These are phyloP conservation scores for Brachyptera risi DNA, from an alignment of 2,888 invertebrate species.

Conservation along the genomic window DNA sequence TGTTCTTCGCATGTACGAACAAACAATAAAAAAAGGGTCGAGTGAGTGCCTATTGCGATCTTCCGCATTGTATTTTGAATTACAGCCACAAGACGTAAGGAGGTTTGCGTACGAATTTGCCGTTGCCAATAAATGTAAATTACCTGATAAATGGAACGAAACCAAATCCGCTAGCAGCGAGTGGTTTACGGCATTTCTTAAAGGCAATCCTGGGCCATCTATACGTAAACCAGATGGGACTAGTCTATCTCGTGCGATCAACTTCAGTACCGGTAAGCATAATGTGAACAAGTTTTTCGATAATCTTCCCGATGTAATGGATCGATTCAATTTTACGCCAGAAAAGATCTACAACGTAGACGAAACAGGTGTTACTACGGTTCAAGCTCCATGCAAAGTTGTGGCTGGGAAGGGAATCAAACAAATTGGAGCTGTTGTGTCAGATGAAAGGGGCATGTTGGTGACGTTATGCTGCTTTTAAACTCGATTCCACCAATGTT, in stretches of 20 bases:
- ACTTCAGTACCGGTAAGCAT: conserved; percentile 37
- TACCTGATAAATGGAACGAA: conserved; percentile 35
- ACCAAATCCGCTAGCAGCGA: conserved; percentile 38
- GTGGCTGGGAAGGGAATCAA: conserved; percentile 43
- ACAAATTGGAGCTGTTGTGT: conserved; percentile 44
- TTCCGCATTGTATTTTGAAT: conserved; percentile 29
- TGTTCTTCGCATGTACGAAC: no score
- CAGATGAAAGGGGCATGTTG: conserved; percentile 42
- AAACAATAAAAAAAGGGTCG: conserved; percentile 31
- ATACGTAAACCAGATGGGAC: conserved; percentile 38
- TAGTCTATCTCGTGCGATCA: conserved; percentile 36
- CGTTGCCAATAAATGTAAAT: conserved; percentile 27
- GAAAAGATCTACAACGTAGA: conserved; percentile 43
- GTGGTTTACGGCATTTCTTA: conserved; percentile 39
- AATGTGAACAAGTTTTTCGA: conserved; percentile 50
- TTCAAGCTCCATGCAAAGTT: conserved; percentile 43
- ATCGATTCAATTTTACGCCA: conserved; percentile 34
- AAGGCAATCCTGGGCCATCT: conserved; percentile 36
- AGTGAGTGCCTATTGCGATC: conserved; percentile 28
- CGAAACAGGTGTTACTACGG: conserved; percentile 45
- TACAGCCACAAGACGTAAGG: conserved; percentile 34
- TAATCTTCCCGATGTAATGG: conserved; percentile 33
- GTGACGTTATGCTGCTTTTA: conserved; percentile 45
- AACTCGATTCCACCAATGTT: conserved; percentile 46
- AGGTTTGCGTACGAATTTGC: conserved; percentile 35